Evolutionary conservation across 2,888 invertebrate species (phyloP).

Genomic region (Allophyes oxyacanthae): DNA sequence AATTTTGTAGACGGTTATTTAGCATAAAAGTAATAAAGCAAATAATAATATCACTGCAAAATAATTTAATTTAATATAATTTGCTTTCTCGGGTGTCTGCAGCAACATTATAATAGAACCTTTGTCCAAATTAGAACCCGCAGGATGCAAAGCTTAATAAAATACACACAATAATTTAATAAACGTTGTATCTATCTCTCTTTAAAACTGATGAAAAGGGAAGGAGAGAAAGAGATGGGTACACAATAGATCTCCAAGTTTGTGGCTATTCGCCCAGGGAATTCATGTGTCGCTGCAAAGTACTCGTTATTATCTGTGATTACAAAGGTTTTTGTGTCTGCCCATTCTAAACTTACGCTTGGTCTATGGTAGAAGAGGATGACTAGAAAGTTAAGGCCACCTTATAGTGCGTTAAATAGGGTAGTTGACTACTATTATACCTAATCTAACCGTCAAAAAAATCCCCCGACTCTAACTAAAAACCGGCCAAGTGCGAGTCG

Average conservation of each 20-base stretch:
- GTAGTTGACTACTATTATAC: too few species aligned
- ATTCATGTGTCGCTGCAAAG: constrained; percentile 49
- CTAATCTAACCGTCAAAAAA: too few species aligned
- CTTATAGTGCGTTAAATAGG: too few species aligned
- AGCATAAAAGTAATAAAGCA: too few species aligned
- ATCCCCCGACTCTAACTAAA: too few species aligned
- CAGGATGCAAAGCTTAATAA: constrained; percentile 41
- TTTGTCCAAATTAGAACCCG: constrained; percentile 29
- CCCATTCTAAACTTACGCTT: constrained; percentile 33
- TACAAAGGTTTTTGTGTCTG: constrained; percentile 47
- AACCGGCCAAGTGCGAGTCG: too few species aligned
- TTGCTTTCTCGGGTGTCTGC: constrained; percentile 2
- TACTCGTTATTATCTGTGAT: constrained; percentile 49
- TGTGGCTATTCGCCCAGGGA: constrained; percentile 32
- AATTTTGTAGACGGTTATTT: too few species aligned
- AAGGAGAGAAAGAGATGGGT: constrained; percentile 21
- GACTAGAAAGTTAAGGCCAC: not conserved
- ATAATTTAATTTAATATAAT: not conserved
- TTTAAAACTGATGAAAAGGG: not conserved
- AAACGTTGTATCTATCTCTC: constrained; percentile 16
- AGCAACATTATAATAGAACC: constrained; percentile 24
- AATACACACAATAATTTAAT: constrained; percentile 31
- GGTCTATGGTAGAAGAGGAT: constrained; percentile 35
- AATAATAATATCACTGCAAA: too few species aligned
- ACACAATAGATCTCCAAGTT: constrained; percentile 26